phyloP scores from a whole-genome alignment of 2,888 invertebrate species.

The Clepsis dumicolana region DNA sequence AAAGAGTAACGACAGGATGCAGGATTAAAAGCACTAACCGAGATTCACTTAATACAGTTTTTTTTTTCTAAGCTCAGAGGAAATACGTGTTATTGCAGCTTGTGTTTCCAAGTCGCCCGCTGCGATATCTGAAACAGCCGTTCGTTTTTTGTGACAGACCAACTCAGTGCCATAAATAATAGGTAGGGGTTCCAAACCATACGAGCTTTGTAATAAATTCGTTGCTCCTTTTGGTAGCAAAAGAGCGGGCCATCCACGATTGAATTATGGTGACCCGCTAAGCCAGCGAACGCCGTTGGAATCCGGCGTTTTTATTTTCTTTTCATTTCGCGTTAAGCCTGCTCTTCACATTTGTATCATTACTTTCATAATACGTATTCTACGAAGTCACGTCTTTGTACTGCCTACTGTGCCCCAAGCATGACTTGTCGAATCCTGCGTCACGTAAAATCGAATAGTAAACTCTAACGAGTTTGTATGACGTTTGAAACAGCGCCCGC shows the following conservation, averaged over 20 bases:
- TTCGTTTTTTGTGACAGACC: conserved; percentile 85
- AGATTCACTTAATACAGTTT: conserved; percentile 57
- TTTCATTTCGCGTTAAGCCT: conserved; percentile 74
- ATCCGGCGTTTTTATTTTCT: conserved; percentile 76
- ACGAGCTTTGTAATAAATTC: conserved; percentile 84
- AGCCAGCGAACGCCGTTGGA: conserved; percentile 78
- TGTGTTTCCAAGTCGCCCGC: conserved; percentile 82
- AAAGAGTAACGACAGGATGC: conserved; percentile 48
- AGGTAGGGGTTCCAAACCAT: conserved; percentile 82
- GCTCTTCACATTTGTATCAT: conserved; percentile 67
- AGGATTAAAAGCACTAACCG: conserved; percentile 57
- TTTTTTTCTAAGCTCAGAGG: conserved; percentile 67
- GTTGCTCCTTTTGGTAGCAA: conserved; percentile 84
- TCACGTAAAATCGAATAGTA: too few species aligned
- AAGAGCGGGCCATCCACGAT: conserved; percentile 75
- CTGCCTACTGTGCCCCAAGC: too few species aligned
- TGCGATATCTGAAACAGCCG: conserved; percentile 84
- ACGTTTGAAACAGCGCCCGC: too few species aligned
- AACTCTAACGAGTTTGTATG: too few species aligned
- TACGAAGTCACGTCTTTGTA: conserved; percentile 68
- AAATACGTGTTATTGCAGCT: conserved; percentile 86
- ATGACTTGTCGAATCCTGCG: too few species aligned
- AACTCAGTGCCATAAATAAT: conserved; percentile 86
- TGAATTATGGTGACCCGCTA: conserved; percentile 85
- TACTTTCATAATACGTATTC: conserved; percentile 66